Percentiles rank a stretch among this genome's conserved stretches.
Evolutionary conservation across 2,113 vertebrate species (phyloP).

Genomic region (Lophius piscatorius): DNA sequence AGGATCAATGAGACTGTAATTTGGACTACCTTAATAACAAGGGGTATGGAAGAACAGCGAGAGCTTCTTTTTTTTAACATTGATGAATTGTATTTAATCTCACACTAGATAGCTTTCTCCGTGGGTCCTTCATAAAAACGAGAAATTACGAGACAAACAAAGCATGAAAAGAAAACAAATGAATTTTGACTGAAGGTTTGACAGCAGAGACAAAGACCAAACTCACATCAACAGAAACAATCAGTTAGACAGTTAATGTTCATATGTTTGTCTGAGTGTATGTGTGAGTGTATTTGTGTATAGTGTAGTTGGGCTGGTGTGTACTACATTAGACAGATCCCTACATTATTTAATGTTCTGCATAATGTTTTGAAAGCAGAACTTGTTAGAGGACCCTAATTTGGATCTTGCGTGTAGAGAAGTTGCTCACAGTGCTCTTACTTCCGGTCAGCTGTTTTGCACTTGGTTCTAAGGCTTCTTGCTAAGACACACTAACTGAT

Average conservation of each 20-base stretch:
- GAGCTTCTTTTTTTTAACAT: not conserved
- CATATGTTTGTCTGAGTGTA: constrained; percentile 2
- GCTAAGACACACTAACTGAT: too few relatives aligned
- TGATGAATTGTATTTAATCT: not conserved
- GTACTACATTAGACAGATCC: constrained; percentile 49
- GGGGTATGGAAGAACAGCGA: not conserved
- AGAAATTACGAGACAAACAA: not conserved
- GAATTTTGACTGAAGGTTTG: constrained; percentile 1
- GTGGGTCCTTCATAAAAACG: not conserved
- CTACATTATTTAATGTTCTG: constrained; percentile 76
- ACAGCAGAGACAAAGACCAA: constrained; percentile 13
- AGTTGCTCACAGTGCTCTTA: too few relatives aligned
- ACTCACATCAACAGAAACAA: too few relatives aligned
- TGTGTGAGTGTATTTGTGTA: not conserved
- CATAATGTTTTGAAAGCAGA: constrained; percentile 52
- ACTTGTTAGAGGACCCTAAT: too few relatives aligned
- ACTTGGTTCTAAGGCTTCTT: too few relatives aligned
- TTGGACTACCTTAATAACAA: too few relatives aligned
- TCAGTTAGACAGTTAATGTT: not conserved
- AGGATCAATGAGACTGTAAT: too few relatives aligned
- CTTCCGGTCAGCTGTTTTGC: too few relatives aligned
- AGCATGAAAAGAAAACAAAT: not conserved
- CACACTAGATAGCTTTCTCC: not conserved
- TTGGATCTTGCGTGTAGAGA: too few relatives aligned
- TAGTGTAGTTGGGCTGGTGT: constrained; percentile 27